Percentiles rank a stretch among this genome's conserved stretches.
phyloP scores from a whole-genome alignment of 2,797 vertebrate species.

The Simalia tracyae region DNA sequence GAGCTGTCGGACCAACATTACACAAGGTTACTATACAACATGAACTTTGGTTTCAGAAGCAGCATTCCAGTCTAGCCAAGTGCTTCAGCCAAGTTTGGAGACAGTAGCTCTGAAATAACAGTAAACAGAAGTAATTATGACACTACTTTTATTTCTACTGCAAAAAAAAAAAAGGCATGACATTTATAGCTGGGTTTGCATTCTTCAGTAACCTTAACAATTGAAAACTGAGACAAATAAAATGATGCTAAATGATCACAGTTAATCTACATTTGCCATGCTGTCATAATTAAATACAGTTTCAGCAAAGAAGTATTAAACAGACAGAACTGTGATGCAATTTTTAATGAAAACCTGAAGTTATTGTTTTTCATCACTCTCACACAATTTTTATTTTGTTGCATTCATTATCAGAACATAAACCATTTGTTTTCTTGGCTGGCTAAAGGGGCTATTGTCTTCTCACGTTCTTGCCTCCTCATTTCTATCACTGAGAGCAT shows the following conservation, averaged over 20 bases:
- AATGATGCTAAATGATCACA: neutral
- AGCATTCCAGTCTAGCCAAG: neutral
- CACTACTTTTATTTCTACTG: neutral
- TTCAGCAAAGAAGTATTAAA: conserved; percentile 29
- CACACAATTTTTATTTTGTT: neutral
- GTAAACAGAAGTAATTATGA: neutral
- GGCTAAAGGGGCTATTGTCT: neutral
- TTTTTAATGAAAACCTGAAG: neutral
- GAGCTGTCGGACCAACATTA: neutral
- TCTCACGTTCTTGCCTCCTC: neutral
- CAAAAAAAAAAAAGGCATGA: neutral
- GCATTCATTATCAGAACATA: conserved; percentile 15
- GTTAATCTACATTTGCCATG: conserved; percentile 8
- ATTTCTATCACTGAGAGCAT: neutral
- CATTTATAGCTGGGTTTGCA: neutral
- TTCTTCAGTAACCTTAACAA: neutral
- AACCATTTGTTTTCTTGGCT: conserved; percentile 5
- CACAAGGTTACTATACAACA: neutral
- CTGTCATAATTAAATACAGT: conserved; percentile 18
- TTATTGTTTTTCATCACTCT: neutral
- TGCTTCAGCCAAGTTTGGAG: neutral
- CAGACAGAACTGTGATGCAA: neutral
- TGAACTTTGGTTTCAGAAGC: neutral
- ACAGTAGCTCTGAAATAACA: neutral
- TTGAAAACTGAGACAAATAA: rapidly evolving